These are phyloP conservation scores for Hoplodrina ambigua DNA, from an alignment of 2,888 invertebrate species.

Conservation along the genomic window DNA sequence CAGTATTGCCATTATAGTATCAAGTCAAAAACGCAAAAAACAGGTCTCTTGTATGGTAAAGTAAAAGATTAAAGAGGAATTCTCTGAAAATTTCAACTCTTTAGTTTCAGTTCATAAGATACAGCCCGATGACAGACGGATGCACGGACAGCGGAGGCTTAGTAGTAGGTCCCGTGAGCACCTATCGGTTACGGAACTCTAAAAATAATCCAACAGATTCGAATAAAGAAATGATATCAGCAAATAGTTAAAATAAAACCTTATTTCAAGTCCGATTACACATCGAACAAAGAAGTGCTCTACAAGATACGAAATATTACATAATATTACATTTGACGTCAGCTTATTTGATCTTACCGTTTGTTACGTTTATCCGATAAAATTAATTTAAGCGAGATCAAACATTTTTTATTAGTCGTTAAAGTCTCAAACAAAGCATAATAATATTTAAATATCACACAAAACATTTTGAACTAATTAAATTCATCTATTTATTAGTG, in stretches of 20 bases:
- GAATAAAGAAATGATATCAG: neutral
- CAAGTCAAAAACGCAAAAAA: too few species aligned
- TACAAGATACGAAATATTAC: neutral
- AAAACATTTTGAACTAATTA: neutral
- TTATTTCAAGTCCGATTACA: neutral
- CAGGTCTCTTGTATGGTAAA: too few species aligned
- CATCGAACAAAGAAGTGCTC: neutral
- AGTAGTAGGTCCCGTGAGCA: too few species aligned
- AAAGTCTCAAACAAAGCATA: neutral
- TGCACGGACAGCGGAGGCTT: too few species aligned
- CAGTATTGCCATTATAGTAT: too few species aligned
- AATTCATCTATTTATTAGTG: neutral
- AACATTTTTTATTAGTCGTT: neutral
- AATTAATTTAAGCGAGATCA: constrained; percentile 6
- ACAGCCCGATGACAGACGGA: too few species aligned
- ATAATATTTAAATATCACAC: constrained; percentile 9
- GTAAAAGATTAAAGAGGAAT: too few species aligned
- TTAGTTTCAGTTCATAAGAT: too few species aligned
- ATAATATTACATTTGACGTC: neutral
- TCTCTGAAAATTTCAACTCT: too few species aligned
- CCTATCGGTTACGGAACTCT: too few species aligned
- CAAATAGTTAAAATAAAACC: neutral
- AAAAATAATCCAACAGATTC: neutral
- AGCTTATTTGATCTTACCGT: neutral
- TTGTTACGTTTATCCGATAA: neutral